Evolutionary conservation across 23 tunicate species (phyloP).

Genomic region (Ascidia mentula): DNA sequence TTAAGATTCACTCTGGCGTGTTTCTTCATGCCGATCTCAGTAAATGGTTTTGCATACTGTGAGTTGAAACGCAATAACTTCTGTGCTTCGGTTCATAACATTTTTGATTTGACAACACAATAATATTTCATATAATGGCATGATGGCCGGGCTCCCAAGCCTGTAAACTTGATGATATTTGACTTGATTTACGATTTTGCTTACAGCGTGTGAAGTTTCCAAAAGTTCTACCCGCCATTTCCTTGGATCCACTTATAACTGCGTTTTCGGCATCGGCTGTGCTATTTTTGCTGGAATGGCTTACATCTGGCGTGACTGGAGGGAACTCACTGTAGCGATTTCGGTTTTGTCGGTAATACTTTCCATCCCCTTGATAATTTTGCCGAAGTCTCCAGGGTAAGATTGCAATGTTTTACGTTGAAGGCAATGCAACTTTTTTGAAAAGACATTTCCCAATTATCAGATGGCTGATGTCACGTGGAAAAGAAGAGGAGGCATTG

Average conservation of each 20-base stretch:
- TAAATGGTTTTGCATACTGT: slow-evolving; percentile 29
- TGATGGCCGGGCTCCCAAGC: no score
- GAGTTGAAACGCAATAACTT: no score
- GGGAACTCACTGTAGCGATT: slow-evolving; percentile 1
- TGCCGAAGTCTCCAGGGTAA: slow-evolving; percentile 34
- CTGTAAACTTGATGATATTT: no score
- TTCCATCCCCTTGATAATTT: neutral
- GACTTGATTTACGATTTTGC: no score
- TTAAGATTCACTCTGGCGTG: slow-evolving; percentile 1
- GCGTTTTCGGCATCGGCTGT: slow-evolving; percentile 18
- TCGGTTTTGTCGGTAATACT: neutral
- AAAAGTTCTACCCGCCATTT: no score
- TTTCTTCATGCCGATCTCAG: neutral
- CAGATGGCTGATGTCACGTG: slow-evolving; percentile 18
- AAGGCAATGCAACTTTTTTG: neutral
- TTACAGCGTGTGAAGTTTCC: no score
- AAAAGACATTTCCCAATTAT: neutral
- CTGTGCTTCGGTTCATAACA: no score
- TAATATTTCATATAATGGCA: no score
- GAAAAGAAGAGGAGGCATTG: neutral
- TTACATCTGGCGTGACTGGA: slow-evolving; percentile 11
- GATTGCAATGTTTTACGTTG: neutral
- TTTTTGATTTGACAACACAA: neutral
- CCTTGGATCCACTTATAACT: neutral
- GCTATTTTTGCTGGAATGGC: slow-evolving; percentile 12